Base-by-base conservation (phyloP, 2,113 vertebrate species). In the Corynorhinus townsendii region DNA sequence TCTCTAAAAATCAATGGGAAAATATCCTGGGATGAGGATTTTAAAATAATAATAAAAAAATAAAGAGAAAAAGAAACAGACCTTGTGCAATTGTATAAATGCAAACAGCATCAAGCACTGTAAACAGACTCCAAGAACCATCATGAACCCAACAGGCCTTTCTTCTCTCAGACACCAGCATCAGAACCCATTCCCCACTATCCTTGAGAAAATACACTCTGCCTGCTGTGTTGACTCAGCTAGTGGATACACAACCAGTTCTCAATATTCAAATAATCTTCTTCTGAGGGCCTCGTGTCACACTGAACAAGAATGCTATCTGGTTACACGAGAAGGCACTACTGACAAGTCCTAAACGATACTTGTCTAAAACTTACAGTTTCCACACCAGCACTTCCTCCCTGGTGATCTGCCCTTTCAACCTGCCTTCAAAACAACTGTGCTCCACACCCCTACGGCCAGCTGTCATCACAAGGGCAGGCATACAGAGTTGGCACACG, bases 381-480 rank as follows among this genome's bases (percentile, higher is more conserved):
- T 83, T 90, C 93, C 93, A 95, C 52, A 82, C 14, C 11, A 68
- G 92, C 84, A 89, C 90, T 90, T 92, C 87, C 95, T 96, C 66
- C 69, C 89, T 9, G 3, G 24, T 35, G 66, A 80, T 38, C 28
- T 90, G 92, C 90, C 92, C 95, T 96, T 95, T 95, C 87, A 97
- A 94, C 92, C 54, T 71, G 76, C 76, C 76, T 92, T 91, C 93
- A 82, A 95, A 94, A 90, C 95, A 95, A 93, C 86, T 94, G 91
- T 14, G 52, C 84, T 28, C 62, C 5, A 35, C 30, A 52, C 56
- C 81, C 75, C 82, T 22, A 2, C 0, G 3, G 45, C 85, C 96
- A 89, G 89, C 95, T 97, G 95, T 86, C 86, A 91, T 17, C 64
- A 64, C 12, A 20, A 9, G 47, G 89, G 69, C 49, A 86, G 85